phyloP scores from a whole-genome alignment of 2,113 vertebrate species.

The Entelurus aequoreus region DNA sequence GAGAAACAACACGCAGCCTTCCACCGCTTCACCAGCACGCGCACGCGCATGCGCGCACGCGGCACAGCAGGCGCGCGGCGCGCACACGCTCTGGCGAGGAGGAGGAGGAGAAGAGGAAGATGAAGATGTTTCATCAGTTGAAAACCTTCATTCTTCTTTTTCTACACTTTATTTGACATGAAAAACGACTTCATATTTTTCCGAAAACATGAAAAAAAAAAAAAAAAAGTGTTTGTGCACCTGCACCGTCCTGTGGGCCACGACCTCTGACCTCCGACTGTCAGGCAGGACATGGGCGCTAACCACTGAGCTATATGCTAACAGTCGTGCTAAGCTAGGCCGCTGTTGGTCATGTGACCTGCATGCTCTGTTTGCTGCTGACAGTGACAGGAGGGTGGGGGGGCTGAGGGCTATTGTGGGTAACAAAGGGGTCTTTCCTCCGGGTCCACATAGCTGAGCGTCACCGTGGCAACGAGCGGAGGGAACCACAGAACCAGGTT shows the following conservation, averaged over 20 bases:
- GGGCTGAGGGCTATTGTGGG: conserved; percentile 27
- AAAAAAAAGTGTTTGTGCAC: too few relatives aligned
- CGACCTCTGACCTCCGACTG: too few relatives aligned
- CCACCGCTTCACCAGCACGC: not conserved
- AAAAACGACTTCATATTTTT: too few relatives aligned
- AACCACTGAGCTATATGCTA: not conserved
- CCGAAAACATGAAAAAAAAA: too few relatives aligned
- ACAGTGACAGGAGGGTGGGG: conserved; percentile 8
- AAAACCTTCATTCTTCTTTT: not conserved
- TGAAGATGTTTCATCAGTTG: conserved; percentile 4
- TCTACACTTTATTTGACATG: not conserved
- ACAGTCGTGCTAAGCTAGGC: not conserved
- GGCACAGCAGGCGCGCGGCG: not conserved
- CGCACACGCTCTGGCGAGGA: conserved; percentile 9
- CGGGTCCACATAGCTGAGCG: conserved; percentile 48
- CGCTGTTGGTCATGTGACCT: conserved; percentile 6
- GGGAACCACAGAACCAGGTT: conserved; percentile 19
- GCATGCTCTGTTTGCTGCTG: conserved; percentile 11
- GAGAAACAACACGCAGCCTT: conserved; percentile 8
- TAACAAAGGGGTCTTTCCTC: conserved; percentile 59
- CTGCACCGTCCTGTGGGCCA: too few relatives aligned
- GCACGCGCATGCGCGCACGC: not conserved
- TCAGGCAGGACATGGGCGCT: too few relatives aligned
- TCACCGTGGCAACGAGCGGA: conserved; percentile 52
- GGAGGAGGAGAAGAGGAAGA: conserved; percentile 18